These are phyloP conservation scores for Spheniscus mendiculus DNA, from an alignment of 2,113 vertebrate species.

Conservation along the genomic window DNA sequence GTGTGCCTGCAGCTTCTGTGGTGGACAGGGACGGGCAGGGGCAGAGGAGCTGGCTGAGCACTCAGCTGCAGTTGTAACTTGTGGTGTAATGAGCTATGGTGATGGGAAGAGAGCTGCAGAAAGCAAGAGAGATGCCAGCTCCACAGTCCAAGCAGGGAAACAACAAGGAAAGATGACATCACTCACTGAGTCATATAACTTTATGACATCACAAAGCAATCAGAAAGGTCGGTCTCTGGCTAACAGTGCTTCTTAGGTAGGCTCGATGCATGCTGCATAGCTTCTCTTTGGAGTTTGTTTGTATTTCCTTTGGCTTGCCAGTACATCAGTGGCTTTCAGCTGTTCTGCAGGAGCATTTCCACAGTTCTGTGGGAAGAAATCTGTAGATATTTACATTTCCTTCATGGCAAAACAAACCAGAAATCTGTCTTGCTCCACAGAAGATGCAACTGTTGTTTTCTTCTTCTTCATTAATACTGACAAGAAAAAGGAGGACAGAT, in stretches of 20 bases:
- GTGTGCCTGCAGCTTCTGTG: not conserved
- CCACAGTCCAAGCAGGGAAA: not conserved
- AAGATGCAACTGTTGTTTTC: not conserved
- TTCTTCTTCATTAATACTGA: not conserved
- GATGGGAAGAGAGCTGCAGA: not conserved
- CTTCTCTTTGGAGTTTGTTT: not conserved
- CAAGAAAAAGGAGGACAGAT: not conserved
- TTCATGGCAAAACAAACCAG: not conserved
- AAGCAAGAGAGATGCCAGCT: not conserved
- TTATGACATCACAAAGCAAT: not conserved
- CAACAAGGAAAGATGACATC: not conserved
- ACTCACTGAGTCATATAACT: not conserved
- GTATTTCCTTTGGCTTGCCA: not conserved
- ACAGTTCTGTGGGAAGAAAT: not conserved
- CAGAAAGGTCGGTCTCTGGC: not conserved
- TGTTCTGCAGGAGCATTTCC: not conserved
- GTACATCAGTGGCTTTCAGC: not conserved
- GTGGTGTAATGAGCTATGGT: not conserved
- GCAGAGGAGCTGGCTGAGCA: not conserved
- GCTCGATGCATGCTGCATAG: not conserved
- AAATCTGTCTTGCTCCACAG: not conserved
- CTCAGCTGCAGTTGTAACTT: not conserved
- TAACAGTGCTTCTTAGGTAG: not conserved
- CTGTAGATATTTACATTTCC: not conserved
- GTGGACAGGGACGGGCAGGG: not conserved